Evolutionary conservation across 2,113 vertebrate species (phyloP), one percentile per base, ranked within the genome.

Genomic region (Catharus fuscescens): DNA sequence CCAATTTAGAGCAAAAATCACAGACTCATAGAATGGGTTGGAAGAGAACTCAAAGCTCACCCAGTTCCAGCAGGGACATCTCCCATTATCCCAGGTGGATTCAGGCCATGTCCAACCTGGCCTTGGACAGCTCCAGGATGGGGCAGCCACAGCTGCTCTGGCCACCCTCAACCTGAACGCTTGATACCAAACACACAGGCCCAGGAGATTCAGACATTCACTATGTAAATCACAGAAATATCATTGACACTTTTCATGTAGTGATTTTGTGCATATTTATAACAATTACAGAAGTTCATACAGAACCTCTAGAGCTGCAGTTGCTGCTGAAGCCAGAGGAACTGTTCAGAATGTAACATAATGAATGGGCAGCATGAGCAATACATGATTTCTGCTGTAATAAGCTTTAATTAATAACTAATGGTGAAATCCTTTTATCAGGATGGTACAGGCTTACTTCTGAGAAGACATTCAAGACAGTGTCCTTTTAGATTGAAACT

Each of bases 61-160:
- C 12, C 21, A 2, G 18, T 36, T 31, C 50, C 50, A 31, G 54
- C 28, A 70, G 73, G n/a, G 65, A 70, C 29, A 34, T 3, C 21
- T 73, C 11, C 32, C 60, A 32, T 14, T 8, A 3, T 3, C 23
- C 67, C 52, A 44, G 14, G 14, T 0, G 42, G 32, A 44, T 73
- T 11, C 52, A 52, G 38, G 34, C 21, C 42, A 3, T 0, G 0
- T 57, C 50, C 42, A 65, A 0, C 12, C 60, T 20, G 36, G 21
- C 52, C 60, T 34, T 19, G 77, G 32, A 24, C 45, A 45, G 32
- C n/a, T 6, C 26, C 60, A 52, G 52, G 44, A 73, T 44, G 60
- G 36, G 14, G 10, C 52, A 88, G 32, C 60, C 38, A 8, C 60
- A 60, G 38, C 45, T 53, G 0, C 77, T 60, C 60, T 66, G 52